Evolutionary conservation across 2,113 vertebrate genomes (phyloP).

Genomic region (Spea multiplicata): DNA sequence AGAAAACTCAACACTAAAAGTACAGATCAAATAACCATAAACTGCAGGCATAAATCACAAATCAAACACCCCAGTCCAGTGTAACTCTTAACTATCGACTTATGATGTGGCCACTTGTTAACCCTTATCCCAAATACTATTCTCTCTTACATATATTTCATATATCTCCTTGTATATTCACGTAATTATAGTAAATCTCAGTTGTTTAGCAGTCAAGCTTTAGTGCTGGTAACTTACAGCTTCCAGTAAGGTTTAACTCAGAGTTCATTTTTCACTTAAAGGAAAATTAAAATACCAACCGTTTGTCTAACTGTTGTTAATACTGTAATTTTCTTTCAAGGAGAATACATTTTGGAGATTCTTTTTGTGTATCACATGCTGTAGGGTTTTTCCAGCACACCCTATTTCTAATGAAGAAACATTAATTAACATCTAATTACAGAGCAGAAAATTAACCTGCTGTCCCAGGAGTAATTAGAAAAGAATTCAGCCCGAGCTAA

Average conservation of each 20-base stretch:
- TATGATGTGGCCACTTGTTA: too few species aligned
- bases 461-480: slow-evolving; percentile 47
- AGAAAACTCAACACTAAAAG: too few species aligned
- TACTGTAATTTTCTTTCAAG: slow-evolving; percentile 8
- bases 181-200: too few species aligned
- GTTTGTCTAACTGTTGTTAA: slow-evolving; percentile 16
- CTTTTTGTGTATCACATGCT: slow-evolving; percentile 17
- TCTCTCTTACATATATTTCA: too few species aligned
- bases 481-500: slow-evolving; percentile 40
- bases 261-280: slow-evolving; percentile 2
- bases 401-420: slow-evolving; percentile 42
- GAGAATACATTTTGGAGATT: slow-evolving; percentile 14
- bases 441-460: slow-evolving; percentile 46
- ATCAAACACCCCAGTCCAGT: too few species aligned
- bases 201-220: too few species aligned
- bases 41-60: too few species aligned
- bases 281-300: neutral
- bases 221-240: too few species aligned
- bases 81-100: too few species aligned
- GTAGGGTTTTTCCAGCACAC: slow-evolving; percentile 16
- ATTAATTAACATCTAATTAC: slow-evolving; percentile 49
- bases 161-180: too few species aligned
- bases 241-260: slow-evolving; percentile 47
- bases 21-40: too few species aligned
- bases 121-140: too few species aligned